A percentile compares a stretch with the other conserved stretches of the same genome.
These are phyloP conservation scores for Eublepharis macularius DNA, from an alignment of 2,113 vertebrate species.

Conservation along the genomic window DNA sequence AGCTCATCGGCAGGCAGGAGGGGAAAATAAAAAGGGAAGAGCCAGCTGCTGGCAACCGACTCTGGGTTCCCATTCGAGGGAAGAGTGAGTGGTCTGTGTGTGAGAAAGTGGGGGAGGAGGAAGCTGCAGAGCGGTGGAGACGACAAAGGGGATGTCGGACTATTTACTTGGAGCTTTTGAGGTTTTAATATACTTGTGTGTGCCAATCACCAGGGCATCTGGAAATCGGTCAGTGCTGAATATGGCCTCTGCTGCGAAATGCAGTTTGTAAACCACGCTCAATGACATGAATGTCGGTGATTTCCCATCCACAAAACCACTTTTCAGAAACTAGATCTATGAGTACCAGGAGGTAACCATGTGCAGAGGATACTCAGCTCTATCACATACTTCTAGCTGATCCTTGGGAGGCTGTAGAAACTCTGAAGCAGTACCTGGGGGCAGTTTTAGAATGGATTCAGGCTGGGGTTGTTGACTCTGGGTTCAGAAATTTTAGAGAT, in stretches of 20 bases:
- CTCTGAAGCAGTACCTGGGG: too few species aligned
- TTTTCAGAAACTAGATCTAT: too few species aligned
- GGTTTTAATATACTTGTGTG: too few species aligned
- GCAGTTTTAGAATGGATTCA: too few species aligned
- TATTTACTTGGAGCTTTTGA: background rate
- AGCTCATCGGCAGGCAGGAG: constrained; percentile 22
- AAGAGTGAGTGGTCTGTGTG: background rate
- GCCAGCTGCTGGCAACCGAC: background rate
- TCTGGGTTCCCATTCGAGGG: background rate
- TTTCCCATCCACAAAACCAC: background rate
- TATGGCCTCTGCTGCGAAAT: background rate
- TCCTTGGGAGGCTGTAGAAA: too few species aligned
- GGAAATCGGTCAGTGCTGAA: background rate
- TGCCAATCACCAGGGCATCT: background rate
- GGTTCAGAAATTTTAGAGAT: too few species aligned
- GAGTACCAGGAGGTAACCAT: too few species aligned
- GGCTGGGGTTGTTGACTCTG: too few species aligned
- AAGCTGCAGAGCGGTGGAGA: background rate
- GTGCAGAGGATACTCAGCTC: too few species aligned
- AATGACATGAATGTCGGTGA: too few species aligned
- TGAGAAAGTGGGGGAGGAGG: background rate
- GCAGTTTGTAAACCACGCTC: background rate
- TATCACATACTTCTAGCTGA: too few species aligned
- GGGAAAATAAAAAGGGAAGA: constrained; percentile 1
- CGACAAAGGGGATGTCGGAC: background rate